phyloP scores from a whole-genome alignment of 1,140 invertebrate species.

The Pygmarrhopalites habei region DNA sequence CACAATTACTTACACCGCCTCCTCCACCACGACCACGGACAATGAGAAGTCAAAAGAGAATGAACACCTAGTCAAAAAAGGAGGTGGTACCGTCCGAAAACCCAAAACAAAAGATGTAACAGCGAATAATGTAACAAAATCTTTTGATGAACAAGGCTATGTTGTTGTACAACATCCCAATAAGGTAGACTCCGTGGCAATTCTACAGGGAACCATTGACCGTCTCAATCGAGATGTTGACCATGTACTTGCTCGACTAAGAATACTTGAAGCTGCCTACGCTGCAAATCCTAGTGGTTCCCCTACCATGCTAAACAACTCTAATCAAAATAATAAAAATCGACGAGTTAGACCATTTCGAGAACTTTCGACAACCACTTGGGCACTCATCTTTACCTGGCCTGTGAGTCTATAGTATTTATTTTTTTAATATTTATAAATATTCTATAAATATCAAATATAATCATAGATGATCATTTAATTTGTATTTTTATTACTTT shows the following conservation, averaged over 20 bases:
- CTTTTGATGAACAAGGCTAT: no score
- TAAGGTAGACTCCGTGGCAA: not conserved
- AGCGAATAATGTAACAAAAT: no score
- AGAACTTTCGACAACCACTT: slow-evolving; percentile 12
- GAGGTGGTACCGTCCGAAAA: not conserved
- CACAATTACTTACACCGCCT: no score
- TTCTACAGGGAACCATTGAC: slow-evolving; percentile 30
- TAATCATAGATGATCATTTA: no score
- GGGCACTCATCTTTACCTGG: slow-evolving; percentile 34
- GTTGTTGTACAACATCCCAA: not conserved
- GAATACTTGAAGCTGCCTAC: slow-evolving; percentile 38
- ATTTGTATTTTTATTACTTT: no score
- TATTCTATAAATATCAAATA: no score
- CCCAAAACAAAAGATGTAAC: not conserved
- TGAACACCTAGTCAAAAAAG: not conserved
- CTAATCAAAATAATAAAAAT: not conserved
- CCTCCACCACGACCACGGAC: no score
- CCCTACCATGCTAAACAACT: not conserved
- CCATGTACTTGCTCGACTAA: slow-evolving; percentile 34
- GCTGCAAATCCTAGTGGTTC: slow-evolving; percentile 20
- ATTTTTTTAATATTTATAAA: no score
- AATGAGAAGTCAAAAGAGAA: no score
- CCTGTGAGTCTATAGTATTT: no score
- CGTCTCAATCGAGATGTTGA: slow-evolving; percentile 37
- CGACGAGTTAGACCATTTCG: slow-evolving; percentile 15